A percentile compares a stretch with the other conserved stretches of the same genome.
Conservation (phyloP, 2,888 invertebrate species). For the Folsomia manolachei region DNA sequence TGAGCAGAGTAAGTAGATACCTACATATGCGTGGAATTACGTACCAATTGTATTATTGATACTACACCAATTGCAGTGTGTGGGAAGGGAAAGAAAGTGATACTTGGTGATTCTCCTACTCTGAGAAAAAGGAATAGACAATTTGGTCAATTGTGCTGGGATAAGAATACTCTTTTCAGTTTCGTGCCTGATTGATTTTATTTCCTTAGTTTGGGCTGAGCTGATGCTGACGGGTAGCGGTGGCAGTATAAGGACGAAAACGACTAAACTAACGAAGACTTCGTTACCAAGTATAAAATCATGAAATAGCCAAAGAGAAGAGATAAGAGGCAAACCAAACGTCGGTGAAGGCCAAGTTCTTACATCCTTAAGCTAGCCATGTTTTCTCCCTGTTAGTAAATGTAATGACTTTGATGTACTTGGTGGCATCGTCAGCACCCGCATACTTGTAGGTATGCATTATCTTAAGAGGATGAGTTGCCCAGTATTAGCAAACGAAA, state of each 20-base stretch:
- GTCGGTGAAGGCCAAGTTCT: not conserved
- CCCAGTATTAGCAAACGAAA: conserved; percentile 14
- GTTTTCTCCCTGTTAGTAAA: not conserved
- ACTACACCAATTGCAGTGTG: not conserved
- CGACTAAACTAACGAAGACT: not conserved
- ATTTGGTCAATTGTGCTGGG: conserved; percentile 3
- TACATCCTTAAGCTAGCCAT: not conserved
- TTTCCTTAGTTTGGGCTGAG: not conserved
- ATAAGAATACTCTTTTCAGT: not conserved
- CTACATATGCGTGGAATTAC: not conserved
- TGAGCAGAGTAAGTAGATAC: not conserved
- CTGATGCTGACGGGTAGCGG: not conserved
- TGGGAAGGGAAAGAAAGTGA: not conserved
- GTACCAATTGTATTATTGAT: not conserved
- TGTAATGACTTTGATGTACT: not conserved
- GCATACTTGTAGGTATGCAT: conserved; percentile 1
- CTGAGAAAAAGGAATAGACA: not conserved
- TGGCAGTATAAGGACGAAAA: not conserved
- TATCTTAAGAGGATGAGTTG: conserved; percentile 13
- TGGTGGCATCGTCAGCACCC: conserved; percentile 2
- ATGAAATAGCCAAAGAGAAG: not conserved
- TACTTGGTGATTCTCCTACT: not conserved
- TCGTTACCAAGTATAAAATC: no score
- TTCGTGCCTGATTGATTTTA: conserved; percentile 6
- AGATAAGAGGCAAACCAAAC: not conserved